Conservation (phyloP, 2,888 invertebrate species). For the Pachliopta kotzebuea region DNA sequence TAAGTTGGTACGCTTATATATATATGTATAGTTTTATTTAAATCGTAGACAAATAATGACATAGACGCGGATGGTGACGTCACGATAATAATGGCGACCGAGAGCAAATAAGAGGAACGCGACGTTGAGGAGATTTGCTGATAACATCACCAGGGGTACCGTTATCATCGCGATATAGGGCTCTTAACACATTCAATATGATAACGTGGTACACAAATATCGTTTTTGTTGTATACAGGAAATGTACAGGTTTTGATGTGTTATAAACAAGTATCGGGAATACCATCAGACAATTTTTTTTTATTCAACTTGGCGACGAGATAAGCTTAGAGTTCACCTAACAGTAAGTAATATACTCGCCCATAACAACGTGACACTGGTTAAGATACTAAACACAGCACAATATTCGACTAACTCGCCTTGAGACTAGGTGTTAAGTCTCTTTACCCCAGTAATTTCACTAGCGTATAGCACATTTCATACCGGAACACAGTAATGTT, state of each 20-base stretch:
- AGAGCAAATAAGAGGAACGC: constrained; percentile 22
- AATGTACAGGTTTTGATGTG: constrained; percentile 9
- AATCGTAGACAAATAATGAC: constrained; percentile 19
- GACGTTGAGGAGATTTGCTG: constrained; percentile 12
- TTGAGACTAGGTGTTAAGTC: too few relatives aligned
- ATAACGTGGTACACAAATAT: constrained; percentile 12
- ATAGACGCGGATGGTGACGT: constrained; percentile 22
- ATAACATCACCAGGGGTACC: constrained; percentile 16
- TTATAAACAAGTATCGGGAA: constrained; percentile 3
- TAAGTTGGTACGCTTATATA: neutral
- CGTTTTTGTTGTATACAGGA: constrained; percentile 17
- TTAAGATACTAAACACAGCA: too few relatives aligned
- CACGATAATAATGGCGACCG: constrained; percentile 25
- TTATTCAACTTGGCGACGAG: too few relatives aligned
- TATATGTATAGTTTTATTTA: constrained; percentile 2
- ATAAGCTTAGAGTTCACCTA: too few relatives aligned
- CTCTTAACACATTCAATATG: constrained; percentile 17
- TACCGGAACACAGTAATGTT: too few relatives aligned
- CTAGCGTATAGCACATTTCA: too few relatives aligned
- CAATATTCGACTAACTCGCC: too few relatives aligned
- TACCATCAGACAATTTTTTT: too few relatives aligned
- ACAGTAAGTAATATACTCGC: too few relatives aligned
- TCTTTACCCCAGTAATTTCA: too few relatives aligned
- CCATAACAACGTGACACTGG: too few relatives aligned
- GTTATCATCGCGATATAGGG: constrained; percentile 22